Evolutionary conservation across 2,888 invertebrate species (phyloP).

Genomic region (Acanthosepion lycidas): DNA sequence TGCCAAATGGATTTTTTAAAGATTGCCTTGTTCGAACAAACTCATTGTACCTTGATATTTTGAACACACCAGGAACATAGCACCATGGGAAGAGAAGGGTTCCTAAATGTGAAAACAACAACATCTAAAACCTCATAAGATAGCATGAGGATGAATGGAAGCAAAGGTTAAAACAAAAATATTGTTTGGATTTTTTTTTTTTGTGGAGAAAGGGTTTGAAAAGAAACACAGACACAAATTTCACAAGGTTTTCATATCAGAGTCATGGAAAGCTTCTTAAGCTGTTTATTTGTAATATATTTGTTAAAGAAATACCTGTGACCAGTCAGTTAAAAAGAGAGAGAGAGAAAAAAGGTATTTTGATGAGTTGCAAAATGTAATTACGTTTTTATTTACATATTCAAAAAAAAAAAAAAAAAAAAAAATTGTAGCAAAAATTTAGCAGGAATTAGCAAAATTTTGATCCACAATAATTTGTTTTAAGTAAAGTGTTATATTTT

Average conservation of each 20-base stretch:
- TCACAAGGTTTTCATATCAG: background rate
- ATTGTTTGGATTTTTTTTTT: background rate
- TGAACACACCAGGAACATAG: conserved; percentile 13
- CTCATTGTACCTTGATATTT: conserved; percentile 11
- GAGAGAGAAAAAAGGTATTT: background rate
- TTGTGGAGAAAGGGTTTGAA: background rate
- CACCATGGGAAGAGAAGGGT: conserved; percentile 22
- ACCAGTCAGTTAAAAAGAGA: background rate
- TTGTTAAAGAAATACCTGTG: background rate
- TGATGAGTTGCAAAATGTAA: background rate
- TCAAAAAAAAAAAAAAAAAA: background rate
- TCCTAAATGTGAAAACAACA: background rate
- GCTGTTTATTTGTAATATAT: no score
- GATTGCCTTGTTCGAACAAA: background rate
- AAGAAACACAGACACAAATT: background rate
- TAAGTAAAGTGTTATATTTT: no score
- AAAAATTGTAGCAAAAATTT: background rate
- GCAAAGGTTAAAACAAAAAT: conserved; percentile 33
- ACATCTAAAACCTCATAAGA: background rate
- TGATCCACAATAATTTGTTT: no score
- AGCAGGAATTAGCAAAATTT: background rate
- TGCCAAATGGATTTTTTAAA: background rate
- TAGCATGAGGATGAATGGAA: background rate
- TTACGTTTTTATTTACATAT: background rate
- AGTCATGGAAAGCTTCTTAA: background rate